Evolutionary conservation across 2,888 invertebrate species (phyloP).

Genomic region (Agrochola litura): DNA sequence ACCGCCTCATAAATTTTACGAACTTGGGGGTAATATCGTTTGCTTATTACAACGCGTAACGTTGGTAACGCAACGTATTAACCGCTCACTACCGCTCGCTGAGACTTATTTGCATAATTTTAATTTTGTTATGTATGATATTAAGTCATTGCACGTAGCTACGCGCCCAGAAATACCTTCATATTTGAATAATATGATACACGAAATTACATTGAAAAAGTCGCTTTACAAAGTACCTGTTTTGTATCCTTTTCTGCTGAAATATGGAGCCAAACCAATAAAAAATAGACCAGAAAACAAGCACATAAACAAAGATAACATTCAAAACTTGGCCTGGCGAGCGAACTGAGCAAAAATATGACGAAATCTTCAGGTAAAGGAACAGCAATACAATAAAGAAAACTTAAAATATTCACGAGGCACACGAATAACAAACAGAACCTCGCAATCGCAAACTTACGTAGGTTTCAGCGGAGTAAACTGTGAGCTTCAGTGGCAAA

Average conservation of each 20-base stretch:
- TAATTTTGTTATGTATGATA: conserved; percentile 73
- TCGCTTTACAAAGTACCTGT: neutral
- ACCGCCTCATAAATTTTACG: conserved; percentile 87
- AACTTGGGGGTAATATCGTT: conserved; percentile 84
- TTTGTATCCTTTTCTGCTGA: neutral
- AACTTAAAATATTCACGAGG: conserved; percentile 65
- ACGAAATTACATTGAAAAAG: conserved; percentile 14
- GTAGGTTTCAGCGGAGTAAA: conserved; percentile 69
- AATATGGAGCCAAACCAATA: conserved; percentile 31
- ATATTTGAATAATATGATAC: conserved; percentile 29
- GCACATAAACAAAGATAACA: conserved; percentile 54
- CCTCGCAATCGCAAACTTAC: conserved; percentile 66
- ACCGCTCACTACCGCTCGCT: conserved; percentile 75
- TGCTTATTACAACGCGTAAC: conserved; percentile 81
- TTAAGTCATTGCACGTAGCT: conserved; percentile 58
- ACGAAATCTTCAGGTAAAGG: conserved; percentile 65
- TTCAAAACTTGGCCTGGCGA: conserved; percentile 50
- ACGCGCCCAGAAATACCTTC: conserved; percentile 37
- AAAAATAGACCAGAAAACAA: conserved; percentile 51
- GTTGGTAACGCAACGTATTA: conserved; percentile 76
- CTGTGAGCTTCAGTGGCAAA: conserved; percentile 72
- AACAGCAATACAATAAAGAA: conserved; percentile 67
- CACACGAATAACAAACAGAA: conserved; percentile 67
- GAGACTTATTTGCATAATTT: conserved; percentile 81
- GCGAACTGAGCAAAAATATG: conserved; percentile 57